Evolutionary conservation across 2,797 vertebrate species (phyloP), one percentile per base, ranked within the genome.

Genomic region (Silurus aristotelis): DNA sequence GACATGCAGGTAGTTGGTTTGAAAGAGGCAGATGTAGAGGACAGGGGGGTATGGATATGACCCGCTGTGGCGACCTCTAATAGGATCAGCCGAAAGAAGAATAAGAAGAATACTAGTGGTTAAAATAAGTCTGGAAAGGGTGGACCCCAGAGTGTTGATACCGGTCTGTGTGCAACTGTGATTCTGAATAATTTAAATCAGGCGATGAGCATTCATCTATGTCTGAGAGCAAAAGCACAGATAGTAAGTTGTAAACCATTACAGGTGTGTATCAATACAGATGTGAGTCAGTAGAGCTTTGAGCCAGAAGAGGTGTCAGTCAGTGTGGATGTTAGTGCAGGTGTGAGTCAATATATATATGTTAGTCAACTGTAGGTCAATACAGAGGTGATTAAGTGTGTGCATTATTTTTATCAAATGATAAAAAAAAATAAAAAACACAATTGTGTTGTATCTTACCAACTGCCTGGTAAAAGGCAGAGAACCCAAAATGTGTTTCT

Each of bases 121-220:
- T 38, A 38, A 38, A 0, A 38, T 4, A 38, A 38, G 3, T 38
- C 38, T 38, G 38, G 38, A 38, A 38, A 38, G 38, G 48, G 48
- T 7, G 6, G 94, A 94, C 66, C 95, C 95, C 3, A 95, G 91
- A 43, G 93, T 95, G 89, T 96, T 96, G 82, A 95, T 92, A 89
- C 95, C 95, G 84, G 95, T 93, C 89, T 95, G 95, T 82, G 91
- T 88, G 82, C 94, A 96, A 75, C 91, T 89, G 90, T 0, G 92
- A 91, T 58, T 88, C 90, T 3, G 91, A 91, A 68, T 87, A 89
- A 25, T 55, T 79, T 68, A 90, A 75, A 52, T 87, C 86, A 52
- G 89, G 88, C 1, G 58, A 87, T 2, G 92, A 91, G 83, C 95
- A 96, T 89, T 96, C 95, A 78, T 96, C 94, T 15, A 92, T 87